phyloP scores from a whole-genome alignment of 2,113 vertebrate species.

The Laticauda colubrina region DNA sequence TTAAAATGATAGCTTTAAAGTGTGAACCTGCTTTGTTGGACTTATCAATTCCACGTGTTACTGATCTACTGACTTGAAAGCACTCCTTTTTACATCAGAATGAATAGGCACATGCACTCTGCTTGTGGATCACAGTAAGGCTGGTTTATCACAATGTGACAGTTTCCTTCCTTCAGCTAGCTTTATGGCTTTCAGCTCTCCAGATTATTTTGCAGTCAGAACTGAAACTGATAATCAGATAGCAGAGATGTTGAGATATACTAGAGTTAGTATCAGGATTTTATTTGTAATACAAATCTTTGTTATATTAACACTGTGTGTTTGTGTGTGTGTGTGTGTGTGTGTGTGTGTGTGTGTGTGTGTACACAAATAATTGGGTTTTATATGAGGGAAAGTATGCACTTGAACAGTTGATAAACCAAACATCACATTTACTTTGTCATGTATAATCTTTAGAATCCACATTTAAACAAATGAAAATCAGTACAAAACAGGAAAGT shows the following conservation, averaged over 20 bases:
- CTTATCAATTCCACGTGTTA: neutral
- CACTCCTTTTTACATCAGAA: neutral
- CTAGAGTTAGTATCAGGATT: neutral
- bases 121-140: neutral
- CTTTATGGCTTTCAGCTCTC: neutral
- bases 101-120: neutral
- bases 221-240: neutral
- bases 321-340: neutral
- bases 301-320: neutral
- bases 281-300: neutral
- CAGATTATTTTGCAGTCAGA: neutral
- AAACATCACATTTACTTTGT: neutral
- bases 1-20: neutral
- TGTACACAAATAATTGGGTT: neutral
- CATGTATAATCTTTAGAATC: slow-evolving; percentile 54
- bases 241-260: neutral
- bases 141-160: neutral
- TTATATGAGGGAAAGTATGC: neutral
- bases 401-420: neutral
- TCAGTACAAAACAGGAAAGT: slow-evolving; percentile 49
- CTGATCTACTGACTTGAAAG: neutral
- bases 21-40: neutral
- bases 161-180: neutral
- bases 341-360: neutral
- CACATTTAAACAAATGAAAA: slow-evolving; percentile 57